Evolutionary conservation across 1,140 invertebrate species (phyloP).

Genomic region (Oryctes rhinoceros): DNA sequence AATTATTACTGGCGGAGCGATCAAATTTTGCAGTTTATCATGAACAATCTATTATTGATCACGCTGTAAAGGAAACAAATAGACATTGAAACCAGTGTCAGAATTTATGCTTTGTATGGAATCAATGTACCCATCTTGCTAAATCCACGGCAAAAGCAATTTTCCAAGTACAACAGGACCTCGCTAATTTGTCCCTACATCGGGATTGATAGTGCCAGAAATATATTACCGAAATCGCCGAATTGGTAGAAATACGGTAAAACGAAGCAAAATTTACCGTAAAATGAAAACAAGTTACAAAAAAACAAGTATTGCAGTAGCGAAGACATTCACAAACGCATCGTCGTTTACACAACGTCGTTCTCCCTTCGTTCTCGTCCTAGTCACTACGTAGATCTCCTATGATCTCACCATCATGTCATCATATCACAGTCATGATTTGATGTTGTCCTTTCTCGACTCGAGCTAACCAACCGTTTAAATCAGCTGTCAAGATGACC

Average conservation of each 20-base stretch:
- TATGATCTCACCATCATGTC: not conserved
- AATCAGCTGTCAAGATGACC: not conserved
- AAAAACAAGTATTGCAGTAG: not conserved
- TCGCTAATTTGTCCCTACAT: not conserved
- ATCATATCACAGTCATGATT: not conserved
- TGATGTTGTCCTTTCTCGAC: not conserved
- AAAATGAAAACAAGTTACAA: not conserved
- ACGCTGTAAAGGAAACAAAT: too few species aligned
- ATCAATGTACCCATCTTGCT: too few species aligned
- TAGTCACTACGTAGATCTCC: not conserved
- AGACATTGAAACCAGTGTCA: too few species aligned
- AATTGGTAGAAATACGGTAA: not conserved
- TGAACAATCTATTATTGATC: too few species aligned
- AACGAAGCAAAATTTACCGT: not conserved
- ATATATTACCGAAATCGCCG: conserved; percentile 4
- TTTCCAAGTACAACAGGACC: too few species aligned
- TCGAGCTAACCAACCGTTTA: not conserved
- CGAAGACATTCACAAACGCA: not conserved
- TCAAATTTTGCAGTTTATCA: too few species aligned
- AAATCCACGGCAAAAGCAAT: too few species aligned
- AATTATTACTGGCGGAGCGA: too few species aligned
- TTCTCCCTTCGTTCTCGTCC: too few species aligned
- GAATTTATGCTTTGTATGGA: too few species aligned
- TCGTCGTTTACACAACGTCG: too few species aligned
- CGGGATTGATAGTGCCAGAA: not conserved